Base-by-base conservation (phyloP, 2,888 invertebrate genomes). In the Xanthia togata region DNA sequence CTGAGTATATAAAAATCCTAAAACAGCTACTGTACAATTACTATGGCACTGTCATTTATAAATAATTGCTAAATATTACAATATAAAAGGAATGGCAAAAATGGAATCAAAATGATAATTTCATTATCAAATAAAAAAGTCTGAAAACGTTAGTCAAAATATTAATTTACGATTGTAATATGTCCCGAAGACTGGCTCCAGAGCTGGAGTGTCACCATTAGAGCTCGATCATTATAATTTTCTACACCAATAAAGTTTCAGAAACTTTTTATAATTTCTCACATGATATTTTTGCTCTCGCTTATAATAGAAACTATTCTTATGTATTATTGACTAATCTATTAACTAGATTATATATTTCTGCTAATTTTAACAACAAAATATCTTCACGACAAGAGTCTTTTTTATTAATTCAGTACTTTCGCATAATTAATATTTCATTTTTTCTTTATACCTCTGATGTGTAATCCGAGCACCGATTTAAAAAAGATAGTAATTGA, bases 401-500 rank as follows among this genome's bases (percentile, higher is more conserved):
- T 88, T 87, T 87, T 85, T 87, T 76, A 84, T 83, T 84, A 87
- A 88, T 89, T 91, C 90, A 91, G 92, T 92, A 92, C 90, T 90
- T 89, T 89, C 87, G 86, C 89, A 89, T 90, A 88, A 85, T 90
- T 87, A 90, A 90, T 90, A 91, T 88, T 91, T 85, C 82, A 78
- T 83, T 87, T 90, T 80, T 82, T 90, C 88, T 89, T 90, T 89
- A 88, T 89, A 90, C 91, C 91, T 91, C 92, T 95, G 94, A 94
- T 91, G 93, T 94, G 91, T 93, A 90, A 91, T 93, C 91, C 93
- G 93, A 96, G 96, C 95, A 96, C 95, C 95, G 93, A 93, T 92
- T 90, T 92, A 85, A 91, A 92, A 90, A 91, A 89, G 87, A 92
- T 89, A 91, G 84, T 90, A 90, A 90, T 88, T 89, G 89, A 90